Evolutionary conservation across 2,797 vertebrate species (phyloP), one percentile per base, ranked within the genome.

Genomic region (Sus cebifrons): DNA sequence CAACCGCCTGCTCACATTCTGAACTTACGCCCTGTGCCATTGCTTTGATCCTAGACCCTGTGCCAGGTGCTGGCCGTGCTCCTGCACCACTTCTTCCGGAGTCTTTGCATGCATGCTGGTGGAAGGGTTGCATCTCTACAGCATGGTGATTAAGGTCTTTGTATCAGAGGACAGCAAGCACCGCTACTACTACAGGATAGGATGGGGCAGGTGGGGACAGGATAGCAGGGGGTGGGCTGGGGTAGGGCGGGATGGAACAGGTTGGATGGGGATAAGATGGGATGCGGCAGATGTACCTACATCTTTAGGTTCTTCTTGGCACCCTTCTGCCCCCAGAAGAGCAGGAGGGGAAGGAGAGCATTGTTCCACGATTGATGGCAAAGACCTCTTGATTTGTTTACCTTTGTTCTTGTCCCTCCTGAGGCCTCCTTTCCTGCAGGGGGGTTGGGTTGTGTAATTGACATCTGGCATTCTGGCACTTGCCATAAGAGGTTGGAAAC

Each of bases 71-170:
- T 99, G 99, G 99, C 99, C 0, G 94, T 99, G 94, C 99, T 99
- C 29, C 99, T 99, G 29, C 99, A 99, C 97, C 99, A 99, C 99
- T 99, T 99, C 99, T 99, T 99, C 97, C 98, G 99, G 99, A 54
- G 99, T 99, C 0, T 99, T 99, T 58, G 99, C 99, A 0, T 99
- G 99, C 99, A 99, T 99, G 99, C 98, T 99, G 98, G 99, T 99
- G 97, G 99, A 99, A 98, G 99, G 99, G 40, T 99, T 99, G 94
- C 99, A 99, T 97, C 99, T 99, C 60, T 99, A 99, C 99, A 99
- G 99, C 79, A 99, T 99, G 99, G 99, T 99, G 96, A 98, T 99
- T 98, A 99, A 99, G 98, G 99, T 99, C 95, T 99, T 99, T 5
- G 99, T 99, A 86, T 99, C 99, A 0, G 99, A 99, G 98, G 99